These are phyloP conservation scores for Alectura lathami DNA, from an alignment of 2,113 vertebrate species.

Conservation along the genomic window DNA sequence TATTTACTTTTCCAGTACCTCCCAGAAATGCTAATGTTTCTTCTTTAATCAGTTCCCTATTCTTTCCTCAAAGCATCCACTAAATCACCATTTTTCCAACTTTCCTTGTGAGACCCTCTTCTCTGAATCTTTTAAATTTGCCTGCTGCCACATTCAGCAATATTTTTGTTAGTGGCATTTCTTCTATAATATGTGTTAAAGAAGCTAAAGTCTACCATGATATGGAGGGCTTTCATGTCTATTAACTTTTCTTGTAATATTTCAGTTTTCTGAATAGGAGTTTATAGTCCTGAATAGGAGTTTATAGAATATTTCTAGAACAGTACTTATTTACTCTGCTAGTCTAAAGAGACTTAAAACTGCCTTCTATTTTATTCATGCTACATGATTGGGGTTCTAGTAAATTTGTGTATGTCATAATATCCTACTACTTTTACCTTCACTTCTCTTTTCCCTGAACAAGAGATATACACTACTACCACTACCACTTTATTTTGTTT, in stretches of 20 bases:
- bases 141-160: not conserved
- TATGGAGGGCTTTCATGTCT: not conserved
- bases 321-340: not conserved
- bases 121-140: not conserved
- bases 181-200: not conserved
- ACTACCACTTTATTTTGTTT: not conserved
- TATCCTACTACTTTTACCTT: not conserved
- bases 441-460: not conserved
- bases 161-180: not conserved
- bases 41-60: not conserved
- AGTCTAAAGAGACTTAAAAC: conserved; percentile 21
- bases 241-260: not conserved
- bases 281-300: not conserved
- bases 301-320: not conserved
- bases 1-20: not conserved
- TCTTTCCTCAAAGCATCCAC: not conserved
- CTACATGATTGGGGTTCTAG: not conserved
- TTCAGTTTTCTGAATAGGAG: not conserved
- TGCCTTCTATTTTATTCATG: conserved; percentile 24
- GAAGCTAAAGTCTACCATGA: not conserved
- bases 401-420: not conserved
- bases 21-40: not conserved
- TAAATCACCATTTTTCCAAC: not conserved
- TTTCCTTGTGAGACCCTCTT: not conserved
- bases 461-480: not conserved